phyloP scores from a whole-genome alignment of 2,888 invertebrate species.

The Colostygia pectinataria region DNA sequence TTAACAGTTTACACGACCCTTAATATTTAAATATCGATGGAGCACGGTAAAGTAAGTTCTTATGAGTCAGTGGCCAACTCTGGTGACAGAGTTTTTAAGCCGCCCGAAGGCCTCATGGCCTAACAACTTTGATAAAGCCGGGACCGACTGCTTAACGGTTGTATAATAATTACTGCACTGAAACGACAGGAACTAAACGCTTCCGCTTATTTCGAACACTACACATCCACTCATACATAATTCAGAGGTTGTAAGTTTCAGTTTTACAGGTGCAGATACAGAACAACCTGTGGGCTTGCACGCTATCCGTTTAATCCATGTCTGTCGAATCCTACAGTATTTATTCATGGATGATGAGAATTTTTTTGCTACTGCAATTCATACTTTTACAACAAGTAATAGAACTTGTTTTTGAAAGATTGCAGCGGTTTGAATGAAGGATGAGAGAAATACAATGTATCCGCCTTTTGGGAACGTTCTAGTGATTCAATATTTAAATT shows the following conservation, averaged over 20 bases:
- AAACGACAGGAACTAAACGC: too few species aligned
- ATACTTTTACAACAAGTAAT: slow-evolving; percentile 2
- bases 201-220: slow-evolving; percentile 7
- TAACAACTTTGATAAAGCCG: too few species aligned
- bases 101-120: too few species aligned
- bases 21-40: too few species aligned
- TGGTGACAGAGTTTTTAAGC: too few species aligned
- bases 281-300: slow-evolving; percentile 53
- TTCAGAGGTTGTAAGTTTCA: slow-evolving; percentile 63
- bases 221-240: slow-evolving; percentile 51
- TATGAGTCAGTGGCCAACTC: too few species aligned
- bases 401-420: background rate
- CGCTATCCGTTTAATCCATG: slow-evolving; percentile 53
- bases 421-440: background rate
- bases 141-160: too few species aligned
- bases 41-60: too few species aligned
- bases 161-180: too few species aligned
- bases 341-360: slow-evolving; percentile 39
- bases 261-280: slow-evolving; percentile 61
- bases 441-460: slow-evolving; percentile 6
- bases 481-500: slow-evolving; percentile 20
- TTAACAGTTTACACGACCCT: too few species aligned
- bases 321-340: slow-evolving; percentile 38
- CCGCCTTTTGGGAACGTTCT: slow-evolving; percentile 10
- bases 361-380: slow-evolving; percentile 12